A percentile compares a stretch with the other conserved stretches of the same genome.
Evolutionary conservation across 2,888 invertebrate genomes (phyloP).

Genomic region (Microplitis manilae): DNA sequence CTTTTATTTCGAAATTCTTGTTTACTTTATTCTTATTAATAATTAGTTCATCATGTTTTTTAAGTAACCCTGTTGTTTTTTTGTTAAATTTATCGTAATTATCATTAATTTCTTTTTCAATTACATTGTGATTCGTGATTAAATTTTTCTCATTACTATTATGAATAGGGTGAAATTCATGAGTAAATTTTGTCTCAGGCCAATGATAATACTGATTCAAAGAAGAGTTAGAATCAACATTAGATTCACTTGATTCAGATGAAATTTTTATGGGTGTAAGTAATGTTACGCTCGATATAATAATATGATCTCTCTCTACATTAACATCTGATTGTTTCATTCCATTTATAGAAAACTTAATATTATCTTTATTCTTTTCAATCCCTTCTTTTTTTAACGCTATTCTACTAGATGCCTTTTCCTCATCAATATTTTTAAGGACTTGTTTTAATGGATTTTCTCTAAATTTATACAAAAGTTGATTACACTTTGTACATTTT

Average conservation of each 20-base stretch:
- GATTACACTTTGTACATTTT: conserved; percentile 25
- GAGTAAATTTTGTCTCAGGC: conserved; percentile 35
- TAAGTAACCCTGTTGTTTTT: background rate
- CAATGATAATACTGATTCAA: conserved; percentile 27
- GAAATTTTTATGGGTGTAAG: conserved; percentile 35
- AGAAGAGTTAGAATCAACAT: too few species aligned
- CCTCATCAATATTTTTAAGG: conserved; percentile 9
- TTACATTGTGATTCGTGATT: too few species aligned
- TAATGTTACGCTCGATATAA: conserved; percentile 28
- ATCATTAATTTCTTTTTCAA: background rate
- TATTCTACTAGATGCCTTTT: background rate
- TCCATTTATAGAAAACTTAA: conserved; percentile 32
- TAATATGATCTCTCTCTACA: background rate
- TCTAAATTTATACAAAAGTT: conserved; percentile 12
- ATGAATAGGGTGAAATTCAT: conserved; percentile 31
- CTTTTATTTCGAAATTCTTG: background rate
- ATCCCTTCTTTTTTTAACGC: conserved; percentile 4
- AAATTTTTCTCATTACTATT: too few species aligned
- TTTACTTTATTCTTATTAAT: background rate
- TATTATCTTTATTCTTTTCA: conserved; percentile 27
- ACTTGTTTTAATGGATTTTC: conserved; percentile 28
- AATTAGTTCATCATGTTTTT: background rate
- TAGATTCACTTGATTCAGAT: conserved; percentile 24
- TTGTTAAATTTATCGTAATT: background rate
- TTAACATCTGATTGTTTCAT: background rate